These are phyloP conservation scores for Aromia moschata DNA, from an alignment of 2,888 invertebrate genomes.

Conservation along the genomic window DNA sequence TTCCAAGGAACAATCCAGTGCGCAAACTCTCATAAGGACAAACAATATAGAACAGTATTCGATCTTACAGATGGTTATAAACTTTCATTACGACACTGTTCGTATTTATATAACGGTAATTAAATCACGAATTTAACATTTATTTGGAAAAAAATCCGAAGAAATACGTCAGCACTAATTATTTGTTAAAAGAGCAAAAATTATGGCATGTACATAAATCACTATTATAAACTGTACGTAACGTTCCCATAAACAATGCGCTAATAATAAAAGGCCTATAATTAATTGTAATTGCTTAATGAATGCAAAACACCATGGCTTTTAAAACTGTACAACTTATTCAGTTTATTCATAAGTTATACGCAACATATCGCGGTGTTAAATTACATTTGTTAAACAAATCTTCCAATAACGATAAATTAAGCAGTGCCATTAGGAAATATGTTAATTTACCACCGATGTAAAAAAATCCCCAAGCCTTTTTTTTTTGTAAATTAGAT, in stretches of 20 bases:
- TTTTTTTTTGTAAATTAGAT: constrained; percentile 10
- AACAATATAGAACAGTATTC: too few species aligned
- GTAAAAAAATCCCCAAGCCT: background rate
- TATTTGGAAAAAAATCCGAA: constrained; percentile 23
- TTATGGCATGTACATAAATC: constrained; percentile 17
- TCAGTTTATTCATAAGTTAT: background rate
- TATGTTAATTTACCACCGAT: background rate
- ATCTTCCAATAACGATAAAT: constrained; percentile 2
- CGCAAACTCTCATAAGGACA: too few species aligned
- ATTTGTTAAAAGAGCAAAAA: constrained; percentile 18
- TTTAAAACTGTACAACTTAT: background rate
- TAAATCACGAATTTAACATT: constrained; percentile 40
- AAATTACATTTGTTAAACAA: background rate
- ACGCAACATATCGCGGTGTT: background rate
- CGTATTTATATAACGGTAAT: too few species aligned
- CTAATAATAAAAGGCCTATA: background rate
- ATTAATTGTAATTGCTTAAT: constrained; percentile 12
- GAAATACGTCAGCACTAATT: constrained; percentile 29
- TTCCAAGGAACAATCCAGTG: too few species aligned
- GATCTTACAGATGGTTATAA: too few species aligned
- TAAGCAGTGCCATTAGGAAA: background rate
- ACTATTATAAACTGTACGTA: background rate
- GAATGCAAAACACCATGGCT: constrained; percentile 8
- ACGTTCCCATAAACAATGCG: background rate
- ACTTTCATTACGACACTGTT: too few species aligned